These are phyloP conservation scores for Cantharis flavilabris DNA, from an alignment of 2,888 invertebrate species.

Conservation along the genomic window DNA sequence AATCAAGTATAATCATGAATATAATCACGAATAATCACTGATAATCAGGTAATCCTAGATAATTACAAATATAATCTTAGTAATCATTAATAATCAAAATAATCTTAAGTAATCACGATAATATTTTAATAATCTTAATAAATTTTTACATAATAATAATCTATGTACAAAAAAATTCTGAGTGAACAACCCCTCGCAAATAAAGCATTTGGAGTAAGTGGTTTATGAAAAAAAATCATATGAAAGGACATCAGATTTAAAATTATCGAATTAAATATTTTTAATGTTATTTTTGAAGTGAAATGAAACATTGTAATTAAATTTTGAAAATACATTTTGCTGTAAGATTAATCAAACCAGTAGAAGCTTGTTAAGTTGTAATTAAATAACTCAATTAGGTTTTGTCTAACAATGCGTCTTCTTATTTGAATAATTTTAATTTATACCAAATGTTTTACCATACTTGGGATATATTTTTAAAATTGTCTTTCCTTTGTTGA, in stretches of 20 bases:
- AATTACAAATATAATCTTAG: too few relatives aligned
- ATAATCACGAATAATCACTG: too few relatives aligned
- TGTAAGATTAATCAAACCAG: background rate
- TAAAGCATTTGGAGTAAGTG: background rate
- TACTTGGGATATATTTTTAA: background rate
- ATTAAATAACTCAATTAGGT: slow-evolving; percentile 1
- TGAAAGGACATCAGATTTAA: background rate
- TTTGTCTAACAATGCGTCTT: slow-evolving; percentile 1
- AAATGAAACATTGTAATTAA: background rate
- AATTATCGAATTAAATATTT: background rate
- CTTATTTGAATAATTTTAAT: slow-evolving; percentile 4
- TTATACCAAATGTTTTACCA: background rate
- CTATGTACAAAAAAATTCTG: too few relatives aligned
- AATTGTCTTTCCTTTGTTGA: background rate
- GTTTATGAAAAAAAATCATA: background rate
- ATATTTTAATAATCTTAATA: too few relatives aligned
- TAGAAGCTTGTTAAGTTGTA: background rate
- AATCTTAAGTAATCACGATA: too few relatives aligned
- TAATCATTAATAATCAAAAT: too few relatives aligned
- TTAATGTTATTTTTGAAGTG: background rate
- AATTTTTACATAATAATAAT: too few relatives aligned
- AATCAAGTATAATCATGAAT: too few relatives aligned
- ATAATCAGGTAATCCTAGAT: too few relatives aligned
- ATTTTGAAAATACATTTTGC: background rate
- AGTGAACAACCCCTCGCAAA: too few relatives aligned